Conservation (phyloP, 2,113 vertebrate genomes). For the Salminus brasiliensis region DNA sequence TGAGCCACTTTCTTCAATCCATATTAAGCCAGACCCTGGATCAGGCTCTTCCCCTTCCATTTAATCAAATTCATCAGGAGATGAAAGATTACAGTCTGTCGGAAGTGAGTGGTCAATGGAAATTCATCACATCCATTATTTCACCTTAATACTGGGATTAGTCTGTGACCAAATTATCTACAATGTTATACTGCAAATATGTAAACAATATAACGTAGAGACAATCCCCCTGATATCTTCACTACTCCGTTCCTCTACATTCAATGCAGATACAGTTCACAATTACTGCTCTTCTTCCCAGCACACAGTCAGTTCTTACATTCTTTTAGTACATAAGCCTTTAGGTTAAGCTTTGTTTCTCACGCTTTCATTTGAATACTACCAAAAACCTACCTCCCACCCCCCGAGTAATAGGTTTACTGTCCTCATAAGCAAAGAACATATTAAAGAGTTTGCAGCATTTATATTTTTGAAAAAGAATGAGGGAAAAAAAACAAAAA, state of each 20-base stretch:
- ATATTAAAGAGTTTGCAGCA: background rate
- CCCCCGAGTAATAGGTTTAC: background rate
- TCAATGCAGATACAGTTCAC: background rate
- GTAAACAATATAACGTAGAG: conserved; percentile 9
- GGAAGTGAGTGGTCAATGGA: background rate
- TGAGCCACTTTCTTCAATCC: background rate
- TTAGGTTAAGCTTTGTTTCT: conserved; percentile 7
- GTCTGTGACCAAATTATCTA: background rate
- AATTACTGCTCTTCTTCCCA: background rate
- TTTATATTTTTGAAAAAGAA: background rate
- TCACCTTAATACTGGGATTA: conserved; percentile 26
- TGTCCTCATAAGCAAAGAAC: background rate
- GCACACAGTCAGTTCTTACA: background rate
- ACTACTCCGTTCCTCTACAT: background rate
- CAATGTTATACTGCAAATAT: conserved; percentile 12
- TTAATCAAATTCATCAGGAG: background rate
- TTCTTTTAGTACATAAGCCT: background rate
- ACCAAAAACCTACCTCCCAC: background rate
- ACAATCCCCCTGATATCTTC: background rate
- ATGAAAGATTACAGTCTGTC: background rate
- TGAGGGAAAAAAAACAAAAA: background rate
- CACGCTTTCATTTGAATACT: conserved; percentile 10
- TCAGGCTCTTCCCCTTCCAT: background rate
- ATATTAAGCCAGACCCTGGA: background rate
- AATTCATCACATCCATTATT: background rate